Evolutionary conservation across 2,113 vertebrate species (phyloP), one percentile per base, ranked within the genome.

Genomic region (Vanacampus margaritifer): DNA sequence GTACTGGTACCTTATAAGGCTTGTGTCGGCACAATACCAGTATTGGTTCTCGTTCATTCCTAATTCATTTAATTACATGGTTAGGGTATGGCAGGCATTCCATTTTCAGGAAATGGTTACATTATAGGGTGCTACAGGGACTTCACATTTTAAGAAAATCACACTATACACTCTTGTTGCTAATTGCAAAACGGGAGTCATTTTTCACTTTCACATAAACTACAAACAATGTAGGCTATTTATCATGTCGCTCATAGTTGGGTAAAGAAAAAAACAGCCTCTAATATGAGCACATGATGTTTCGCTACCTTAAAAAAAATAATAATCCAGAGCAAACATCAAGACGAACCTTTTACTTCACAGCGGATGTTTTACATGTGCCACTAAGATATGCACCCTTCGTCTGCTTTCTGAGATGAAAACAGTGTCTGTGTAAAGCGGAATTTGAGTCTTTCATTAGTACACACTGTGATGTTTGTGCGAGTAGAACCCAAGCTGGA

Each of bases 251-350:
- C 10, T 53, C 59, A 3, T 36, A 39, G 21, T 63, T 36, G 37
- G 56, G 36, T 28, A 53, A 74, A 65, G 53, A 36, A 67, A 54
- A 56, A 26, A 53, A 65, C 9, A 10, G 36, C 54, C 66, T 75
- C 37, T 76, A 35, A 78, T 65, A 68, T 51, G 28, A 73, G 67
- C 56, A 41, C 67, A 69, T 66, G 56, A 67, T 78, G 50, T 43
- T 72, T 79, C 11, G 35, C 57, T 57, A 36, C 8, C 26, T 61
- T 66, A 59, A 43, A 56, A 60, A 63, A 67, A 28, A 9, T 26
- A 32, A 64, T 21, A 70, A 69, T 67, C 35, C 21, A 61, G 9
- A 74, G 53, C 14, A 75, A 58, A 65, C 36, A 68, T 12, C 39
- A 56, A 59, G 36, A 28, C 21, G 32, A 56, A 50, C 45, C n/a